A percentile compares a stretch with the other conserved stretches of the same genome.
Evolutionary conservation across 2,888 invertebrate species (phyloP).

Genomic region (Chromoteleia sp.): DNA sequence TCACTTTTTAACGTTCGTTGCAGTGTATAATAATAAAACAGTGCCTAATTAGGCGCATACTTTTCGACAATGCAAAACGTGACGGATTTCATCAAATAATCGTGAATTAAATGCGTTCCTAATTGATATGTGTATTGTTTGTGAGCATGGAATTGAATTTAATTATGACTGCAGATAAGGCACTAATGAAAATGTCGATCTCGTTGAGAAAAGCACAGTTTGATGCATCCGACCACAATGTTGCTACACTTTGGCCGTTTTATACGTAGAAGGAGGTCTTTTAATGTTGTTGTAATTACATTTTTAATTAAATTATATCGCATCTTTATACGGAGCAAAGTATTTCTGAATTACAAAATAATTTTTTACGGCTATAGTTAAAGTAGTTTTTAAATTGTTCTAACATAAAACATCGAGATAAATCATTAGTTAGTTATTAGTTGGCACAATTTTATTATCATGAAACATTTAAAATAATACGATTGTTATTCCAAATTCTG

Average conservation of each 20-base stretch:
- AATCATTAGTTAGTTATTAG: too few relatives aligned
- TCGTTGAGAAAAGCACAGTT: constrained; percentile 25
- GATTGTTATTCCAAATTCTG: too few relatives aligned
- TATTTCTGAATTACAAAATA: too few relatives aligned
- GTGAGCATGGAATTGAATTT: constrained; percentile 23
- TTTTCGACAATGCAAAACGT: not conserved
- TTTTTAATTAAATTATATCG: constrained; percentile 8
- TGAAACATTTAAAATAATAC: too few relatives aligned
- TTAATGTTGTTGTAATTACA: constrained; percentile 20
- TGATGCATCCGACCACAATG: constrained; percentile 20
- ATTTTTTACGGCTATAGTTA: too few relatives aligned
- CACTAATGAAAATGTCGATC: constrained; percentile 42
- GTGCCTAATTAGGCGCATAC: not conserved
- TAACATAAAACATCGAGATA: too few relatives aligned
- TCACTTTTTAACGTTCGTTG: not conserved
- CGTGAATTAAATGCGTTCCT: constrained; percentile 31
- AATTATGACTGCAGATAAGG: constrained; percentile 45
- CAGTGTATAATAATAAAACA: too few relatives aligned
- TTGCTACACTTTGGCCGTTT: constrained; percentile 13
- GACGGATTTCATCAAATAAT: constrained; percentile 23
- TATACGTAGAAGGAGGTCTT: not conserved
- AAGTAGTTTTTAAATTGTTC: too few relatives aligned
- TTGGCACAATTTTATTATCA: too few relatives aligned
- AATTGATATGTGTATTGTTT: constrained; percentile 49
- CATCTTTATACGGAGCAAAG: not conserved